Evolutionary conservation across 2,113 vertebrate species (phyloP).

Genomic region (Proteles cristata): DNA sequence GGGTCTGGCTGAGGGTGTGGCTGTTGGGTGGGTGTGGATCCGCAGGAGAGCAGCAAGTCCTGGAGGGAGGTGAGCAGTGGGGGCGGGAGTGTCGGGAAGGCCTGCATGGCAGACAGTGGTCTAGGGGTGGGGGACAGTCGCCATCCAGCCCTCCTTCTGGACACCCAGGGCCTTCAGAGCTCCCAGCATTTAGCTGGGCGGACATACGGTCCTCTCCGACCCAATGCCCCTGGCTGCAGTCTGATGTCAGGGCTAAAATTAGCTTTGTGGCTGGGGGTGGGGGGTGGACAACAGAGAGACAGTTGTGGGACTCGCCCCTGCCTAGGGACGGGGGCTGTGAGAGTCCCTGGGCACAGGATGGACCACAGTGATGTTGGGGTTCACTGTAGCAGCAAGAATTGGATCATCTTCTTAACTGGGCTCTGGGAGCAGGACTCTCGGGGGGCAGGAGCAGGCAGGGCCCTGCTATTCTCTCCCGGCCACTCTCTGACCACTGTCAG

Average conservation of each 20-base stretch:
- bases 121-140: not conserved
- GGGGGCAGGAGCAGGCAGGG: not conserved
- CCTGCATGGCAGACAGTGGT: not conserved
- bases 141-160: not conserved
- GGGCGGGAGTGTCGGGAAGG: rapidly evolving
- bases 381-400: not conserved
- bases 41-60: not conserved
- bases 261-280: not conserved
- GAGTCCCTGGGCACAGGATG: not conserved
- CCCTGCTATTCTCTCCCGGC: not conserved
- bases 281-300: not conserved
- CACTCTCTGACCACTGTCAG: not conserved
- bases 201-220: not conserved
- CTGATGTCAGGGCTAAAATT: conserved; percentile 51
- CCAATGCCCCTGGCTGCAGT: not conserved
- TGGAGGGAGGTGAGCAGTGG: not conserved
- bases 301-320: not conserved
- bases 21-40: not conserved
- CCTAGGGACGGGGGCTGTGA: not conserved
- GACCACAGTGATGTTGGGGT: not conserved
- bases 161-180: not conserved
- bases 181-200: not conserved
- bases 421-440: not conserved
- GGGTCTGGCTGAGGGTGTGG: not conserved
- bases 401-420: not conserved